Evolutionary conservation across 2,113 vertebrate genomes (phyloP).

Genomic region (Psephotus haematonotus): DNA sequence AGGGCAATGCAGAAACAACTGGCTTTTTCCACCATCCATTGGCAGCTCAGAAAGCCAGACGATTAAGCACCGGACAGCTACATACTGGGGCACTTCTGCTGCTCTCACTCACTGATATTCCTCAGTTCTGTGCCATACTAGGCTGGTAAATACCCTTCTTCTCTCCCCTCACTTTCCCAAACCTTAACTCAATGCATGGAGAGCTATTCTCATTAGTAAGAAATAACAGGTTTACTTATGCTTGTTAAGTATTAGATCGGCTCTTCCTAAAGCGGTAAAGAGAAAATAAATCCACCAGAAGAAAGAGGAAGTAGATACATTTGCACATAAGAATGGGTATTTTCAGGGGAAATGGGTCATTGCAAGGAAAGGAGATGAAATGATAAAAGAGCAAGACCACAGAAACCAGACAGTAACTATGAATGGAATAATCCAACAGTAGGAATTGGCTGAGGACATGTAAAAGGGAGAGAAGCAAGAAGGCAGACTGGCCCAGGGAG

Average conservation of each 20-base stretch:
- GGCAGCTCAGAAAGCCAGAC: neutral
- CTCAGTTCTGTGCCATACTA: neutral
- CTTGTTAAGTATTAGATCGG: neutral
- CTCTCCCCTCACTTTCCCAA: neutral
- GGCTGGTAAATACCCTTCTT: neutral
- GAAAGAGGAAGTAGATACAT: neutral
- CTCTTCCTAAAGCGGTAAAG: neutral
- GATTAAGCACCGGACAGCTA: neutral
- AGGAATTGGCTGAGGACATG: neutral
- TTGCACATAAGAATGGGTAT: neutral
- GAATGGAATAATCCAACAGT: neutral
- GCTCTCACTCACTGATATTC: neutral
- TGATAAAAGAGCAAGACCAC: neutral
- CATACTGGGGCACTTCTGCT: neutral
- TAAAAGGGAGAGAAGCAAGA: neutral
- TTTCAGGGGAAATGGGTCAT: fast-evolving
- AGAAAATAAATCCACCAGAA: neutral
- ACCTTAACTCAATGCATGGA: neutral
- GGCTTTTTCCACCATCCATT: fast-evolving
- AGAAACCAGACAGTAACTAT: neutral
- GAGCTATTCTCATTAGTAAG: neutral
- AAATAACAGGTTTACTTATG: neutral
- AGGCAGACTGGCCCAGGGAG: neutral
- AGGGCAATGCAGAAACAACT: neutral
- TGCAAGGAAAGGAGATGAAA: neutral